Evolutionary conservation across 2,113 vertebrate species (phyloP), one percentile per base, ranked within the genome.

Genomic region (Triplophysa rosa): DNA sequence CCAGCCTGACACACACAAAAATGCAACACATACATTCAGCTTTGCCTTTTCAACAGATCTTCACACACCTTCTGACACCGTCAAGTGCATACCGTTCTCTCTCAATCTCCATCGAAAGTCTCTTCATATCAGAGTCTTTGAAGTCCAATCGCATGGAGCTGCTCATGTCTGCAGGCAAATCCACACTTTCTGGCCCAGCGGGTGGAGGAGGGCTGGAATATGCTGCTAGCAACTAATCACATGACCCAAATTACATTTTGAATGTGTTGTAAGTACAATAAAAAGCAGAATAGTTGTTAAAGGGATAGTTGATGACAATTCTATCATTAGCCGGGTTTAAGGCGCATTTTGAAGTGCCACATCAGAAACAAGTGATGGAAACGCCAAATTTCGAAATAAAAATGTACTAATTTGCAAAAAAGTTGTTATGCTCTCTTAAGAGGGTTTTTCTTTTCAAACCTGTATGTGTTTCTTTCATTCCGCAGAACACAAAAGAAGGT

Each of bases 31-130:
- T 24, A 29, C 29, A 45, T 11, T 42, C 2, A 69, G 33, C 45
- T 58, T 74, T 3, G 49, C 8, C 16, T 74, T 59, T 37, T 63
- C 9, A 71, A 45, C 54, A 17, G 26, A 21, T 45, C 9, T 73
- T 58, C 47, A 6, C 3, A 54, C 7, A 64, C 19, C 17, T 21
- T 2, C 17, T 17, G 23, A 23, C 52, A 66, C 8, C 7, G 59
- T 33, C 26, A 71, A 59, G 33, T 2, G 11, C 78, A 47, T 80
- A 95, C 96, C 95, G 92, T 88, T 98, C 95, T 85, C 92, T 92
- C 87, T 97, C 94, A 4, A 97, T 97, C 89, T 98, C 96, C 91
- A 98, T 94, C 13, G 95, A 97, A 2, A 97, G 90, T 74, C 95
- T 92, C 87, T 97, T 98, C 91, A 97, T 95, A 89, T 97, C 95